These are phyloP conservation scores for Acrocephalus kingi DNA, from an alignment of 2,113 vertebrate genomes.

Conservation along the genomic window DNA sequence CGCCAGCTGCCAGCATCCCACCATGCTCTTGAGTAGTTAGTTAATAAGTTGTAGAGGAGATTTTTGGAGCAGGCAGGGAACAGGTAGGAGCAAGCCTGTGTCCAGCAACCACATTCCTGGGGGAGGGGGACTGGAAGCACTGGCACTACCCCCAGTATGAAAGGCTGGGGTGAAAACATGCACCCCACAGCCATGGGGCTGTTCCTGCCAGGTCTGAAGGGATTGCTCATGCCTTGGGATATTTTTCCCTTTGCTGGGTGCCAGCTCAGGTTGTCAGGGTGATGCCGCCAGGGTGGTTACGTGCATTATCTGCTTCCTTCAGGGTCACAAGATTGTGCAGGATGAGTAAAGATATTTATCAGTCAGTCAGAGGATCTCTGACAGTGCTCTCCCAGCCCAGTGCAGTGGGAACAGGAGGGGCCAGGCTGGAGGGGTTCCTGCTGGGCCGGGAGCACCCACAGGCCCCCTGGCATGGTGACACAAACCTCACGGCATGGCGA, in stretches of 20 bases:
- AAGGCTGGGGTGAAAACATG: no score
- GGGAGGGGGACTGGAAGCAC: neutral
- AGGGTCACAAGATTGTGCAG: neutral
- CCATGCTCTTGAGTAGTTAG: neutral
- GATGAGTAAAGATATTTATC: slow-evolving; percentile 21
- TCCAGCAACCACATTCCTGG: neutral
- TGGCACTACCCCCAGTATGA: fast-evolving
- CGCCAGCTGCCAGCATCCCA: neutral
- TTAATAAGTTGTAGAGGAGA: slow-evolving; percentile 44
- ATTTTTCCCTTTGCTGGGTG: neutral
- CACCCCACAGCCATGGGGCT: neutral
- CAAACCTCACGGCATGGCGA: fast-evolving
- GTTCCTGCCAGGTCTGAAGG: neutral
- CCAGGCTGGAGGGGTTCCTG: neutral
- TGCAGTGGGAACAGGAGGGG: neutral
- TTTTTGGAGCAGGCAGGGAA: neutral
- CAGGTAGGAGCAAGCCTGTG: neutral
- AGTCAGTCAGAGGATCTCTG: neutral
- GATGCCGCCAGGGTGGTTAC: neutral
- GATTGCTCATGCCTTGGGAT: neutral
- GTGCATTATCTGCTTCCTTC: slow-evolving; percentile 4
- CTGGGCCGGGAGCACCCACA: fast-evolving
- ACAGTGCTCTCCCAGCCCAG: neutral
- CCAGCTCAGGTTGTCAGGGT: neutral
- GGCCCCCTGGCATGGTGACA: neutral